phyloP scores from a whole-genome alignment of 2,113 vertebrate species.

The Nansenia antarctica region DNA sequence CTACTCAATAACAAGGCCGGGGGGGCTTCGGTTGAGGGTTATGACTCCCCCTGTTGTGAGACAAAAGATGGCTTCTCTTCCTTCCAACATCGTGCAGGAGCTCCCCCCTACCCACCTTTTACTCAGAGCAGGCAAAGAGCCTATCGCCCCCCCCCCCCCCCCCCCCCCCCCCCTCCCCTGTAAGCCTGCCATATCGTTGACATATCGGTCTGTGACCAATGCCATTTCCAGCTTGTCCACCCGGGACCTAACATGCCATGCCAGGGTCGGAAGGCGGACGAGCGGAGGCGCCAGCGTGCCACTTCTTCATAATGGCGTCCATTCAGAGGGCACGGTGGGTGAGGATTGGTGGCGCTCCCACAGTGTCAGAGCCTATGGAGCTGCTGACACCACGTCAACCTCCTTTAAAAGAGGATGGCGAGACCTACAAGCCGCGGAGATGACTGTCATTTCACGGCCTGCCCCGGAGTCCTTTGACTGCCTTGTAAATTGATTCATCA shows the following conservation, averaged over 20 bases:
- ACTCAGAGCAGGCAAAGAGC: too few species aligned
- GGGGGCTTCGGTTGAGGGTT: background rate
- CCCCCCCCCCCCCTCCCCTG: background rate
- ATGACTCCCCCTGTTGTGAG: slow-evolving; percentile 17
- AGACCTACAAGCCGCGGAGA: slow-evolving; percentile 54
- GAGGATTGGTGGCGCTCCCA: background rate
- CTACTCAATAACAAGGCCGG: slow-evolving; percentile 25
- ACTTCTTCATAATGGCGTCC: slow-evolving; percentile 20
- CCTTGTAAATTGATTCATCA: slow-evolving; percentile 71
- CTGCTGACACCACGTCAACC: slow-evolving; percentile 51
- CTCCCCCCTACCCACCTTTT: too few species aligned
- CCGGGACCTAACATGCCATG: slow-evolving; percentile 53
- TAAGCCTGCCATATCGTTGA: slow-evolving; percentile 10
- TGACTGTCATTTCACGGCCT: slow-evolving; percentile 49
- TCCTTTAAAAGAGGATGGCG: slow-evolving; percentile 53
- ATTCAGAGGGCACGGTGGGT: background rate
- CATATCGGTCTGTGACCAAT: slow-evolving; percentile 53
- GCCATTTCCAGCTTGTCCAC: slow-evolving; percentile 48
- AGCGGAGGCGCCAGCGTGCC: slow-evolving; percentile 41
- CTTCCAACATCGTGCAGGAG: too few species aligned
- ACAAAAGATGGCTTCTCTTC: slow-evolving; percentile 46
- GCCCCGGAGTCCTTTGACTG: slow-evolving; percentile 29
- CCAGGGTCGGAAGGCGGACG: slow-evolving; percentile 24
- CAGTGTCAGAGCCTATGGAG: slow-evolving; percentile 23
- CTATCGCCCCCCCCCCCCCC: too few species aligned